phyloP scores from a whole-genome alignment of 2,797 vertebrate genomes.

The Hydrolagus colliei region DNA sequence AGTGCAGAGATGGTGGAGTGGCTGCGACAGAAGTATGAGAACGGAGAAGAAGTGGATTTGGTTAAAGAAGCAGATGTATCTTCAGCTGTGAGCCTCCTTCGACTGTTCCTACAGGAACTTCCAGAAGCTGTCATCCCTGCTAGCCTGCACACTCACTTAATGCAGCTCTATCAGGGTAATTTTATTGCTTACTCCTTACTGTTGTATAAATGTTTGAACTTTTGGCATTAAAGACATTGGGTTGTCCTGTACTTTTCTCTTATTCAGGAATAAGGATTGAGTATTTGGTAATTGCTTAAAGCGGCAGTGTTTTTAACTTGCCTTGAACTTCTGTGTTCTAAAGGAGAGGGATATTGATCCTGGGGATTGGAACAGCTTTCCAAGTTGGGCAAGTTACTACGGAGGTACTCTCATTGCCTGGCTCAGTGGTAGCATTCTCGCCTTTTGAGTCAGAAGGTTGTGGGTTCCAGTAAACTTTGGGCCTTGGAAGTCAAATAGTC shows the following conservation, averaged over 20 bases:
- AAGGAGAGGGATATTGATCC: not conserved
- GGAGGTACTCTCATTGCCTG: too few species aligned
- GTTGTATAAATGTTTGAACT: not conserved
- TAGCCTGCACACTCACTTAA: conserved; percentile 77
- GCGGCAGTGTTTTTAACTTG: not conserved
- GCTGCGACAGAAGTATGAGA: conserved; percentile 90
- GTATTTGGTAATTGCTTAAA: not conserved
- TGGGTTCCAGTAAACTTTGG: too few species aligned
- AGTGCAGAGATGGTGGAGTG: conserved; percentile 94
- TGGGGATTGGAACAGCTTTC: too few species aligned
- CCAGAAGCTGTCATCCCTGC: conserved; percentile 88
- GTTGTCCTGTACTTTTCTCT: not conserved
- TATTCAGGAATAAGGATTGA: not conserved
- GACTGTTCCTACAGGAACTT: conserved; percentile 95
- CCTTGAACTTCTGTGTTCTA: not conserved
- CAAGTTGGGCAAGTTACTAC: too few species aligned
- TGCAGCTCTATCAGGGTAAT: conserved; percentile 86
- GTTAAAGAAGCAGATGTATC: conserved; percentile 93
- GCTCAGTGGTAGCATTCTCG: too few species aligned
- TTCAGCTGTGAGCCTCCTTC: conserved; percentile 89
- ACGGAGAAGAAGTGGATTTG: conserved; percentile 86
- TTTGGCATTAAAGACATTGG: not conserved
- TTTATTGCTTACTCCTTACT: conserved; percentile 19
- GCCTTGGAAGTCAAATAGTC: too few species aligned
- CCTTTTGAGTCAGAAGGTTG: too few species aligned